Percentiles rank a stretch among this genome's conserved stretches.
Evolutionary conservation across 2,797 vertebrate genomes (phyloP).

Genomic region (Spheniscus humboldti): DNA sequence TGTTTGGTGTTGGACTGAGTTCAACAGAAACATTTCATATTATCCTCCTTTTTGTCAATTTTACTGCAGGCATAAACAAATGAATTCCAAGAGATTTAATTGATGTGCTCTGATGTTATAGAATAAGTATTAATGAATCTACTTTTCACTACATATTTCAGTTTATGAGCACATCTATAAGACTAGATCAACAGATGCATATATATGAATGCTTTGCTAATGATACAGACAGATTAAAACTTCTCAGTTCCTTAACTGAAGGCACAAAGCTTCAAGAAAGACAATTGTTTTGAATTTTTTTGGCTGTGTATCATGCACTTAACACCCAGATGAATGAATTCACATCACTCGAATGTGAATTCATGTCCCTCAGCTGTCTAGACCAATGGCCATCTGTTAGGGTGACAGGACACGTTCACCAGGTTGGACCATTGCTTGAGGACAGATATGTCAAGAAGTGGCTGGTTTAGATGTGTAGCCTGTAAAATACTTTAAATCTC

Average conservation of each 20-base stretch:
- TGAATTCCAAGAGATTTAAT: not conserved
- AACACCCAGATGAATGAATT: not conserved
- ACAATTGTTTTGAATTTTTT: not conserved
- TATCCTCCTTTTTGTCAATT: not conserved
- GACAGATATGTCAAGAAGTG: not conserved
- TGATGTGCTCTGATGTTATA: not conserved
- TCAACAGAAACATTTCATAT: not conserved
- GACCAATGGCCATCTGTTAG: not conserved
- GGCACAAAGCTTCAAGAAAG: not conserved
- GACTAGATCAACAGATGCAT: not conserved
- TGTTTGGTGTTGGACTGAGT: not conserved
- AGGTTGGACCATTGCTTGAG: not conserved
- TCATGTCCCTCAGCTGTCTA: not conserved
- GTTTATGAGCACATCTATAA: not conserved
- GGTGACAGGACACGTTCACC: not conserved
- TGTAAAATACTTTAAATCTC: constrained; percentile 5
- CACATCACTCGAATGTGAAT: not conserved
- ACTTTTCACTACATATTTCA: not conserved
- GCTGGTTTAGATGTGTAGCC: not conserved
- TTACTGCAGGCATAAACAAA: not conserved
- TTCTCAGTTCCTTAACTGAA: not conserved
- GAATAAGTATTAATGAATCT: not conserved
- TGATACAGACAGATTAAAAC: not conserved
- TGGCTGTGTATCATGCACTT: not conserved
- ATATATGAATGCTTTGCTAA: not conserved